Base-by-base conservation (phyloP, 2,888 invertebrate genomes). In the Coleophora deauratella region DNA sequence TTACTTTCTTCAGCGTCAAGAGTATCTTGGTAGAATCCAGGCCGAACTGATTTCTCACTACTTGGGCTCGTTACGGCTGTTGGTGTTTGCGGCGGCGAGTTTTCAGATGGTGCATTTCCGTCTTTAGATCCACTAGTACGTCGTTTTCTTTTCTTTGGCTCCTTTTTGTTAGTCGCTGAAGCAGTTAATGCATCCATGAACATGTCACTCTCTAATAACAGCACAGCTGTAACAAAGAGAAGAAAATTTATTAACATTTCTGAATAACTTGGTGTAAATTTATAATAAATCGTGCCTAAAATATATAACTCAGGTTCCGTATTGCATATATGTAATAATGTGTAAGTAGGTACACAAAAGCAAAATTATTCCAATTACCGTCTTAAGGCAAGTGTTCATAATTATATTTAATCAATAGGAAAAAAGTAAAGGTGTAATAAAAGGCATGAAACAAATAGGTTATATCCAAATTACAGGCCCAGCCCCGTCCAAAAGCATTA, bases 161-260 rank as follows among this genome's bases (percentile, higher is more conserved):
- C 91, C 67, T 94, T 87, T 87, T 92, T 79, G 21, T 91, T 91
- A 7, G 94, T 92, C 1, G 91, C 91, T 1, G 93, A 93, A 4
- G 93, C 93, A 51, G 90, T 89, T 30, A 98, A 80, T 0, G 96
- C 96, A 72, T 97, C 96, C 92, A 96, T 96, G 69, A 98, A 98
- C 78, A 96, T 91, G 61, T 94, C 95, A 65, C 96, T 96, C 72
- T 98, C 98, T 66, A 95, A 91, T 37, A 97, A 76, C 52, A 92
- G 77, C 76, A 90, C 88, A 40, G 93, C 93, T 92, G 88, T 52
- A 88, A 79, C 66, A 81, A 80, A 63, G 57, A 49, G 54, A 59
- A 31, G 4, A 31, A 10, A 7, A 31, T 31, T 4, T 10, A 33
- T 33, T 12, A 13, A 33, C 2, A 3, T 31, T 31, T 31, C 3